Percentiles rank a stretch among this genome's conserved stretches.
Conservation (phyloP, 2,888 invertebrate genomes). For the Phengaris arion region DNA sequence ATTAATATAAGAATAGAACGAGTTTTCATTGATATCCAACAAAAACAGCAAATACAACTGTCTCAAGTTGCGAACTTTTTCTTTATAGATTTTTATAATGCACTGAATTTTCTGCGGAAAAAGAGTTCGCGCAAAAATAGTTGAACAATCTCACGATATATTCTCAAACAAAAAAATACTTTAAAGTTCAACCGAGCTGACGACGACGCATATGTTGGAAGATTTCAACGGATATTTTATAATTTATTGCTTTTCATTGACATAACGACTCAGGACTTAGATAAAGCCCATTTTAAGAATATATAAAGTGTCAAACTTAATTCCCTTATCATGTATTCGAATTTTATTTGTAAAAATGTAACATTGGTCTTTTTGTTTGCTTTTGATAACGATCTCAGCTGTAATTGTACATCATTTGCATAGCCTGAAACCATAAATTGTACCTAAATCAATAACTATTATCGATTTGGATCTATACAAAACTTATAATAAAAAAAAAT, state of each 20-base stretch:
- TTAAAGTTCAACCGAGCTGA: background rate
- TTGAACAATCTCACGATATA: constrained; percentile 23
- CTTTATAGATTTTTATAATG: background rate
- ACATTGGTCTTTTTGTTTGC: no score
- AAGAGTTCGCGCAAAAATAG: background rate
- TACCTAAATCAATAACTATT: no score
- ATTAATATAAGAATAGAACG: background rate
- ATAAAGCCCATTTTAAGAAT: background rate
- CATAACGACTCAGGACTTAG: background rate
- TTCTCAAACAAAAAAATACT: constrained; percentile 17
- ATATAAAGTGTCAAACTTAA: no score
- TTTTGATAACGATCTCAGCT: no score
- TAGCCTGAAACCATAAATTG: no score
- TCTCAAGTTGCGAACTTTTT: background rate
- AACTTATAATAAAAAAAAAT: no score
- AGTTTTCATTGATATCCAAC: background rate
- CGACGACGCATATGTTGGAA: constrained; percentile 3
- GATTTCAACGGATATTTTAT: background rate
- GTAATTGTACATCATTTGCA: no score
- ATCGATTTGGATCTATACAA: no score
- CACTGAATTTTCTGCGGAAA: background rate
- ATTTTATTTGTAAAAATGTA: no score
- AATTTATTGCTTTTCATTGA: background rate
- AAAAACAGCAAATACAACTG: background rate
- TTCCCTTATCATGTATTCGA: no score